Conservation (phyloP, 53 echinoderm and acorn worm genomes). For the Paracentrotus lividus region DNA sequence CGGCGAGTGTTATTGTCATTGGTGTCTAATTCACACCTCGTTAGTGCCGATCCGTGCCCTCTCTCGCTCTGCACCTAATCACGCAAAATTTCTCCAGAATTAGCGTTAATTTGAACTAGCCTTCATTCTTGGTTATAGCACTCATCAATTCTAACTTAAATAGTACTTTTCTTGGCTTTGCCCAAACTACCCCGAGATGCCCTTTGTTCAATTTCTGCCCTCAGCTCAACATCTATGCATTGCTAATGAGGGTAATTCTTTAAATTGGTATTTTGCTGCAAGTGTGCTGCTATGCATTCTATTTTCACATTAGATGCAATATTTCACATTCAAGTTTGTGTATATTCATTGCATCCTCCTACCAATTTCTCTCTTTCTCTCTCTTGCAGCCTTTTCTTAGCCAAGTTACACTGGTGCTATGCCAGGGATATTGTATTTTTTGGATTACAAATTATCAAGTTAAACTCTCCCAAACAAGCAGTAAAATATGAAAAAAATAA, state of each 20-base stretch:
- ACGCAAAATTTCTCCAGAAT: conserved; percentile 51
- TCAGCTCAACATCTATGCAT: conserved; percentile 9
- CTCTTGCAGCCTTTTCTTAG: neutral
- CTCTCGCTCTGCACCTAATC: conserved; percentile 43
- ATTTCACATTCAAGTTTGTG: neutral
- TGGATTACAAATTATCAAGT: neutral
- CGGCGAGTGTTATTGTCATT: conserved; percentile 57
- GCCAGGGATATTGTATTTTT: neutral
- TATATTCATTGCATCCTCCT: neutral
- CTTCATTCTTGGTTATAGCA: conserved; percentile 31
- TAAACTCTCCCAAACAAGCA: neutral
- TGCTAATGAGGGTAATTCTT: neutral
- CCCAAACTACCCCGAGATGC: neutral
- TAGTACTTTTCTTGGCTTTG: neutral
- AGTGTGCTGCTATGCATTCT: conserved; percentile 9
- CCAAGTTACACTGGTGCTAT: neutral
- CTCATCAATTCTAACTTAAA: conserved; percentile 42
- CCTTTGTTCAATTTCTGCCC: conserved; percentile 20
- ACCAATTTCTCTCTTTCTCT: neutral
- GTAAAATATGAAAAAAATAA: neutral
- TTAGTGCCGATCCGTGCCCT: conserved; percentile 39
- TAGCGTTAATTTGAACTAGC: conserved; percentile 57
- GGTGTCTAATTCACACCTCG: conserved; percentile 60
- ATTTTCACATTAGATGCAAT: neutral
- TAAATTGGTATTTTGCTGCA: neutral